Base-by-base conservation (phyloP, 2,113 vertebrate genomes). In the Osmerus mordax region DNA sequence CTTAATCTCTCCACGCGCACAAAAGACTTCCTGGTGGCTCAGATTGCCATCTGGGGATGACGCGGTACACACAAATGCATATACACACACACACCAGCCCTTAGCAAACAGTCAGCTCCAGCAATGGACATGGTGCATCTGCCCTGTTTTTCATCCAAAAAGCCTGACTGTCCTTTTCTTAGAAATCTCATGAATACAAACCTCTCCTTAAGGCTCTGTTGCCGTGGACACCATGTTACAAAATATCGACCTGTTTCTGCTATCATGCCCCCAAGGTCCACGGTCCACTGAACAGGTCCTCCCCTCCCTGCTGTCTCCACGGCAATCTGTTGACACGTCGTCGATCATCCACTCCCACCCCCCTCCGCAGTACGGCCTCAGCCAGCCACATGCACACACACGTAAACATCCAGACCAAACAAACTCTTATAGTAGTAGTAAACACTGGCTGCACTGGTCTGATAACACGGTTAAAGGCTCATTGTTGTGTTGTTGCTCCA, bases 41-140 rank as follows among this genome's bases (percentile, higher is more conserved):
- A 70, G 72, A 81, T 78, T 77, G 82, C 85, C 83, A 82, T 88
- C 87, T 90, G 88, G 76, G 82, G 81, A 85, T 87, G 87, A 89
- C 72, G 65, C 81, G 78, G 77, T 77, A 56, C 80, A 77, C 62
- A 12, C 65, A 58, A 7, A 61, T n/a, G 23, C 63, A 15, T 59
- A 41, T 41, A 15, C 64, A 62, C 69, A 67, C 54, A 64, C 60
- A 13, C 28, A 21, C 25, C 25, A 62, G 53, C 67, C 76, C 66
- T 53, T 61, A 25, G 74, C 71, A 65, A 9, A 3, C 71, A 72
- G 68, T 59, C 54, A 1, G 15, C 51, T 36, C 7, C 19, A 66
- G 68, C 61, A 66, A 70, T 65, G 59, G 23, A 18, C 75, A 19
- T 12, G 29, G 6, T 8, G 23, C 16, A 16, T 66, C 67, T 70